Base-by-base conservation (phyloP, 1,140 invertebrate species). In the Parasteatoda tepidariorum region DNA sequence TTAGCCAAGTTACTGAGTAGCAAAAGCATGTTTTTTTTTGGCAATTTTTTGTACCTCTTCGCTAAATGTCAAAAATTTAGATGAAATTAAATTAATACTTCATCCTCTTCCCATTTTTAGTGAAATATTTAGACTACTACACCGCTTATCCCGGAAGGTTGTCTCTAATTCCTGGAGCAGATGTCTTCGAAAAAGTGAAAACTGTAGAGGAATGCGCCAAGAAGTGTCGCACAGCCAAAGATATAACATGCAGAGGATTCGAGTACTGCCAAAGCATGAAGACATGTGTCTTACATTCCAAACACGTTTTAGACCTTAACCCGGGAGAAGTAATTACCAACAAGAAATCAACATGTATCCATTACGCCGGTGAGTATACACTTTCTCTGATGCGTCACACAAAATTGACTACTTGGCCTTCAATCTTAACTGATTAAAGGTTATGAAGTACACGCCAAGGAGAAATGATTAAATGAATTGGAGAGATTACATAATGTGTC, bases 161-260 rank as follows among this genome's bases (percentile, higher is more conserved):
- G 5, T 26, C 18, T 18, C 3, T 68, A 26, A 34, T 48, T 2
- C 5, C 15, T 11, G 83, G 74, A 0, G 66, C 59, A 2, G 71
- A 76, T 28, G 22, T 30, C 0, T 26, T 18, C n/a, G n/a, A n/a
- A 5, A 55, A 62, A 11, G 30, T 78, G 0, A 62, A 55, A 11
- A 22, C 54, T 3, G 33, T 34, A 4, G 74, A 84, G 13, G 74
- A 78, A n/a, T 84, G 83, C 34, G 83, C 83, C 22, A 84, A 54
- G 55, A 28, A 26, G 13, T 84, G 83, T 28, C 62, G 57, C 0
- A 26, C 61, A 54, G 74, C 67, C 22, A 62, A 15, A 13, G 48
- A 59, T 18, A 41, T 84, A 18, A n/a, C 6, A n/a, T 84, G 83
- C 38, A 30, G 83, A 22, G 83, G 83, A 13, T 84, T 84, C 67